phyloP scores from a whole-genome alignment of 2,113 vertebrate genomes.

The Fukomys damarensis region DNA sequence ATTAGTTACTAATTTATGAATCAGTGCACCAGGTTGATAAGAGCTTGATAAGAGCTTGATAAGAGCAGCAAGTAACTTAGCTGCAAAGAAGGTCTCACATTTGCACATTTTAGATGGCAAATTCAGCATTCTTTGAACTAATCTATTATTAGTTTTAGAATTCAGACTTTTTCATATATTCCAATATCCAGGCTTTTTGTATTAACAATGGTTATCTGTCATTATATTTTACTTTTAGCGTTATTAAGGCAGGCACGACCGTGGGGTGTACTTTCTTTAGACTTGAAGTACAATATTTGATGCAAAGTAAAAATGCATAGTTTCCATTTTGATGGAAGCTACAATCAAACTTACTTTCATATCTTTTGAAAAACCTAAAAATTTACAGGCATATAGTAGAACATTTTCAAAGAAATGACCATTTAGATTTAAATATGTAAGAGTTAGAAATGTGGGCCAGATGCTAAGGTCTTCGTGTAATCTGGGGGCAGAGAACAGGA shows the following conservation, averaged over 20 bases:
- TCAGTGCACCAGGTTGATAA: not conserved
- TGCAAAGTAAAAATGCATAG: not conserved
- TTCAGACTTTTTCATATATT: not conserved
- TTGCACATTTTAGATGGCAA: not conserved
- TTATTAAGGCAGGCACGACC: not conserved
- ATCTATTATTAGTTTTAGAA: not conserved
- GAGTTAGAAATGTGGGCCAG: not conserved
- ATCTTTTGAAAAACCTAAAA: not conserved
- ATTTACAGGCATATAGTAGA: not conserved
- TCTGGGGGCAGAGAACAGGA: not conserved
- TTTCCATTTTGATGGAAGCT: not conserved
- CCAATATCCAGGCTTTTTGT: not conserved
- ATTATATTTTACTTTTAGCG: not conserved
- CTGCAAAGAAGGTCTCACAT: not conserved
- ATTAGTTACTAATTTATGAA: not conserved
- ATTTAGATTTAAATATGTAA: constrained; percentile 23
- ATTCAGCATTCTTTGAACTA: not conserved
- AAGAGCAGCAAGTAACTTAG: not conserved
- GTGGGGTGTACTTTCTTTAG: not conserved
- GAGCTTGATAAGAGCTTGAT: not conserved
- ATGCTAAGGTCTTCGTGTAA: constrained; percentile 25
- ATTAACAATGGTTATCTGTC: not conserved
- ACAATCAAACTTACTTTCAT: not conserved
- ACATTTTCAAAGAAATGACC: not conserved
- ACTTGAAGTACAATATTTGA: not conserved